Evolutionary conservation across 2,888 invertebrate species (phyloP).

Genomic region (Podotricha telesiphe): DNA sequence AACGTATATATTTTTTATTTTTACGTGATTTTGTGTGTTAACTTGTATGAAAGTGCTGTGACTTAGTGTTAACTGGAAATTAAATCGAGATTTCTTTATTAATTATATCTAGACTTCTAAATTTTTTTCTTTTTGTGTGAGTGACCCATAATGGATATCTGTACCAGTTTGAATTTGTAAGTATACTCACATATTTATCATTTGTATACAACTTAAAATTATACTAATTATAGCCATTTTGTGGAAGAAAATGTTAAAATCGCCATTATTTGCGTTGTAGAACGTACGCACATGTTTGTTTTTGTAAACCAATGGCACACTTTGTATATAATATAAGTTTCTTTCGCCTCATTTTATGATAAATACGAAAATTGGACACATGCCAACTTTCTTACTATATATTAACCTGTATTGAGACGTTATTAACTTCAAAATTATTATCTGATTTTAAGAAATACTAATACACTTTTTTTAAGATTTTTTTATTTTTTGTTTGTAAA

Average conservation of each 20-base stretch:
- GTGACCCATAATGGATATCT: slow-evolving; percentile 49
- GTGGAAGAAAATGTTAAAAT: not conserved
- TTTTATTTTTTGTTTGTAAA: too few relatives aligned
- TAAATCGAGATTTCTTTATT: slow-evolving; percentile 49
- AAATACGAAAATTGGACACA: slow-evolving; percentile 15
- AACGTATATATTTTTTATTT: slow-evolving; percentile 8
- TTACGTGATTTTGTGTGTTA: slow-evolving; percentile 19
- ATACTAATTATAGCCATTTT: not conserved
- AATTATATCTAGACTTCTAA: slow-evolving; percentile 56
- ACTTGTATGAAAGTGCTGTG: slow-evolving; percentile 38
- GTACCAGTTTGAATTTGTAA: slow-evolving; percentile 49
- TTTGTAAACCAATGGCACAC: slow-evolving; percentile 16
- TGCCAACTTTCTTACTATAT: not conserved
- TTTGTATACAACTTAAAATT: not conserved
- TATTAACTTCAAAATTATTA: not conserved
- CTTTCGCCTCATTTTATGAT: slow-evolving; percentile 11
- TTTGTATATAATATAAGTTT: slow-evolving; percentile 9
- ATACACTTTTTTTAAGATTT: not conserved
- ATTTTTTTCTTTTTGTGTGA: slow-evolving; percentile 53
- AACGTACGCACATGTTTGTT: slow-evolving; percentile 9
- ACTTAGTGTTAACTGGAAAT: slow-evolving; percentile 47
- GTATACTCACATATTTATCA: slow-evolving; percentile 37
- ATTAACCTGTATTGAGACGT: not conserved
- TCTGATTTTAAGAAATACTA: not conserved
- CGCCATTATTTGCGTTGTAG: not conserved